Conservation (phyloP, 2,888 invertebrate genomes). For the Cheilosia vernalis region DNA sequence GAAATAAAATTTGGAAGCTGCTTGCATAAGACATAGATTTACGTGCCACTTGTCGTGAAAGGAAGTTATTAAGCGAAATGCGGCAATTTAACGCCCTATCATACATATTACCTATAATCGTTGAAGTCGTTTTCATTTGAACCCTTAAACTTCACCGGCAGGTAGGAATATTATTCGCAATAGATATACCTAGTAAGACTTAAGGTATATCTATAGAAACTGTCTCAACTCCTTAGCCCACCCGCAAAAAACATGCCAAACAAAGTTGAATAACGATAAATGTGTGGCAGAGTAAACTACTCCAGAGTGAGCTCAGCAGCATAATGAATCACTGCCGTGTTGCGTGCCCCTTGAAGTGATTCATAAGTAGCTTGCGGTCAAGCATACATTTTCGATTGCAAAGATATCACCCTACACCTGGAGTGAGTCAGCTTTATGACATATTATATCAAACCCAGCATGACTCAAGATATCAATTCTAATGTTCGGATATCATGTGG, state of each 20-base stretch:
- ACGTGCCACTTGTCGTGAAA: no score
- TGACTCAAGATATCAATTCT: not conserved
- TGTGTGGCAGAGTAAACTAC: not conserved
- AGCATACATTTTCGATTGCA: not conserved
- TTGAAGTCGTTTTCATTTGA: no score
- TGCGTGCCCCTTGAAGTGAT: slow-evolving; percentile 2
- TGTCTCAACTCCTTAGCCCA: not conserved
- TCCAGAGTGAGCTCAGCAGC: not conserved
- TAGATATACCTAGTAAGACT: no score
- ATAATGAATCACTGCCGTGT: slow-evolving; percentile 3
- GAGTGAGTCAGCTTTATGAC: slow-evolving; percentile 12
- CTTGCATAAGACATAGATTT: no score
- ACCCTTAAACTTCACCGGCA: no score
- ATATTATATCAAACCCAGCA: not conserved
- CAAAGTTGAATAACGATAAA: not conserved
- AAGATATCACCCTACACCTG: not conserved
- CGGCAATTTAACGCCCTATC: no score
- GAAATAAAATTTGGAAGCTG: no score
- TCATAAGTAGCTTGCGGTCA: slow-evolving; percentile 13
- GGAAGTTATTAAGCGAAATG: no score
- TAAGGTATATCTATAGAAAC: no score
- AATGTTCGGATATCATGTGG: no score
- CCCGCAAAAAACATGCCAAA: not conserved
- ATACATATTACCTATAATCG: no score
- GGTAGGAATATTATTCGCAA: no score